Evolutionary conservation across 2,888 invertebrate genomes (phyloP), one percentile per base, ranked within the genome.

Genomic region (Drosophila paranaensis): DNA sequence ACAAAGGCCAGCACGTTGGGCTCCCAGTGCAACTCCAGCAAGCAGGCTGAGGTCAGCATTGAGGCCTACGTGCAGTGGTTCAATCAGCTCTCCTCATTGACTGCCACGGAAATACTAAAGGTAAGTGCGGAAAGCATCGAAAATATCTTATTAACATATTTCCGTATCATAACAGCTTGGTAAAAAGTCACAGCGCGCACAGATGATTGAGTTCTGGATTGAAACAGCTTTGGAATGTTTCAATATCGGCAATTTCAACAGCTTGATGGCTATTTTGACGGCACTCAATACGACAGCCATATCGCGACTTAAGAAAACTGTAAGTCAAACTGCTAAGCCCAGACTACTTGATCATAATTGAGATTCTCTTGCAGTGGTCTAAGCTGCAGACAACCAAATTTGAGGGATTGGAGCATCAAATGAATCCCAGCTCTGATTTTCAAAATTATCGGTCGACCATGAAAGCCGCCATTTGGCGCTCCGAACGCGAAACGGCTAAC

Each of bases 31-130:
- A 48, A 48, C 33, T 55, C 69, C 14, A 40, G 39, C 1, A 78
- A 74, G 9, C 64, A 45, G 8, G 39, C 53, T 2, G 67, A 75
- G 20, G 60, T 75, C 64, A 98, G 98, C 93, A 94, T 99, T 82
- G 97, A 97, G 91, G 97, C 97, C 13, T 99, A 99, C 91, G 97
- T 98, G 6, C 97, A 98, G 90, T 99, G 98, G 98, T 98, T 98
- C 93, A 98, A 99, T 93, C 94, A 97, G 89, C 95, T 99, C 75
- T 98, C 97, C 92, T 97, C 97, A 91, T 95, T 98, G 88, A 97
- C 98, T 20, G 98, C 98, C 33, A 97, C 98, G 5, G 98, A 99
- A 94, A 96, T 98, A 79, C 95, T 97, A 90, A 97, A 97, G 95
- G 98, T 97, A 94, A 53, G 42, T 60, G 3, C 13, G 2, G 0